Evolutionary conservation across 1,140 invertebrate genomes (phyloP), one percentile per base, ranked within the genome.

Genomic region (Drosophila willistoni): DNA sequence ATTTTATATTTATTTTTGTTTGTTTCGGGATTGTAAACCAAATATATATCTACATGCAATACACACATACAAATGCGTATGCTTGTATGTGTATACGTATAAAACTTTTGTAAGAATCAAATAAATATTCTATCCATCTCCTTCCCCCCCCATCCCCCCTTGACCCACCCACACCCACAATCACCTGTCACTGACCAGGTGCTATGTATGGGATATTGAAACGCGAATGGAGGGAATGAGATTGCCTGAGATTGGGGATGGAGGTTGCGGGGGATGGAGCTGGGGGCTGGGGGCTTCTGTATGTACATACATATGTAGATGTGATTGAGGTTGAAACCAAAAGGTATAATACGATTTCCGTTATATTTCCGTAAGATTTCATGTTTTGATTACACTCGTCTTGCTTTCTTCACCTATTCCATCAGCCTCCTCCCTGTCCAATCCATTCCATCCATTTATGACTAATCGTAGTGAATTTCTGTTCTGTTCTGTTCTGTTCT

Each of bases 1-100:
- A 60, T 29, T 65, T 55, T 65, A 10, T 44, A 29, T 64, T 71
- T 77, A 56, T 51, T 81, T 29, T 64, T 75, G 76, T 81, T 86
- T 86, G 71, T 64, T 79, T 86, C 76, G 70, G 61, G 54, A 71
- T 71, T 72, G 69, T 66, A 75, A 71, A 71, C 81, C 65, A 77
- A 71, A 51, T 34, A 64, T 22, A 55, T 3, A 39, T 41, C 6
- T 29, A 29, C 6, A 6, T 29, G 1, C 25, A 29, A 29, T 6
- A 29, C 6, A 6, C 2, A 29, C 3, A 3, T 29, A 29, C 3
- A 3, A 7, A 7, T 29, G n/a, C n/a, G 29, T 29, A 6, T 29
- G 41, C 7, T 34, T 60, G 9, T 3, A 39, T 13, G 12, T 39
- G 36, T 39, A 36, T 36, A 39, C 36, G 12, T 39, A 39, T 39